These are phyloP conservation scores for Drosophila pruinosa DNA, from an alignment of 1,140 invertebrate genomes.

Conservation along the genomic window DNA sequence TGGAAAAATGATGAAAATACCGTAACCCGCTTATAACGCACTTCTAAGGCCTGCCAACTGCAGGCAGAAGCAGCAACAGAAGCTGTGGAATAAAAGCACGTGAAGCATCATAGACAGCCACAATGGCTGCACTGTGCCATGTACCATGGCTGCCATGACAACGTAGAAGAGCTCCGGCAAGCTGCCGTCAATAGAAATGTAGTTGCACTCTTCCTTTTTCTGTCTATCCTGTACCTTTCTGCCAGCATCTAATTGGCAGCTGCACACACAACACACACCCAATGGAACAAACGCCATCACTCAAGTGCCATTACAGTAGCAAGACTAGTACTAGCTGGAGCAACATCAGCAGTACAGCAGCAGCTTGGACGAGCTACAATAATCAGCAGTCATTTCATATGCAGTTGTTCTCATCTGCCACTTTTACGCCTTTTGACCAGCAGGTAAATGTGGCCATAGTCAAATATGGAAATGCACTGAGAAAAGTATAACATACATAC, in stretches of 20 bases:
- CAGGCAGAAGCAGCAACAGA: conserved; percentile 1
- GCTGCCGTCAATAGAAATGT: conserved; percentile 47
- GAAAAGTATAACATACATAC: not conserved
- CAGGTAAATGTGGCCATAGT: conserved; percentile 10
- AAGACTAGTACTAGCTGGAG: too few relatives aligned
- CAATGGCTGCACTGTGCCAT: too few relatives aligned
- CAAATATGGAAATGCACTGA: conserved; percentile 6
- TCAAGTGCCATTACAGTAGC: not conserved
- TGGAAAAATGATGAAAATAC: conserved; percentile 54
- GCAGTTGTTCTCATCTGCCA: conserved; percentile 33
- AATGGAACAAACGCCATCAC: conserved; percentile 35
- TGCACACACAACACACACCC: conserved; percentile 17
- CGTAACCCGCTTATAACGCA: conserved; percentile 71
- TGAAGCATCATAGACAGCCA: not conserved
- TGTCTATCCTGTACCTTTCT: not conserved
- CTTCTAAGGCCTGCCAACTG: conserved; percentile 27
- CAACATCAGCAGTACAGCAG: too few relatives aligned
- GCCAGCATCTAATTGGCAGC: conserved; percentile 54
- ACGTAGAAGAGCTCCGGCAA: conserved; percentile 30
- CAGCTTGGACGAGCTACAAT: conserved; percentile 1
- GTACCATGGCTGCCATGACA: conserved; percentile 40
- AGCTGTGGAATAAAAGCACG: not conserved
- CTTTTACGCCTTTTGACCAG: conserved; percentile 25
- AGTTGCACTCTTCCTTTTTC: conserved; percentile 29
- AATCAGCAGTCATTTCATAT: conserved; percentile 40